phyloP scores from a whole-genome alignment of 1,140 invertebrate species.

The Nephotettix cincticeps region DNA sequence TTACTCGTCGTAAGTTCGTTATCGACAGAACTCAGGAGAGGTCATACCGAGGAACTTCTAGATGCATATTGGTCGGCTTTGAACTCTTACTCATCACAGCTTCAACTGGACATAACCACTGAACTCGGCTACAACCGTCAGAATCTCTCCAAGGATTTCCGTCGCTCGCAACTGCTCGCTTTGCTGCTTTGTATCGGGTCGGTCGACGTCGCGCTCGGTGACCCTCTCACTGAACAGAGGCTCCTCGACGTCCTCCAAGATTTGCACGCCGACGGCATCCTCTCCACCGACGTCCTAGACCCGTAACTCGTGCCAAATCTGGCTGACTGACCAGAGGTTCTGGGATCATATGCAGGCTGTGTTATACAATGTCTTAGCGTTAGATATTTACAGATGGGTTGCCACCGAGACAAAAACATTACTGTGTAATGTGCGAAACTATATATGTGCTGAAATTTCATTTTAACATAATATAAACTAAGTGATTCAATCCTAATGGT shows the following conservation, averaged over 20 bases:
- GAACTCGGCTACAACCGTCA: conserved; percentile 55
- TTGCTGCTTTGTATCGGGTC: conserved; percentile 75
- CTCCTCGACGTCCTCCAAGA: conserved; percentile 60
- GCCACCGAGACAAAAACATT: neutral
- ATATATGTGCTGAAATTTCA: neutral
- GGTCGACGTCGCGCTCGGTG: conserved; percentile 69
- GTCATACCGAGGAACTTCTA: conserved; percentile 59
- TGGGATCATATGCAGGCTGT: conserved; percentile 14
- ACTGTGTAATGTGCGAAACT: neutral
- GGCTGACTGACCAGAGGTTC: conserved; percentile 3
- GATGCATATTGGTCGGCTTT: conserved; percentile 68
- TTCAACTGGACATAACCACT: conserved; percentile 60
- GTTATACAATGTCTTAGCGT: conserved; percentile 9
- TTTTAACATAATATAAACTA: neutral
- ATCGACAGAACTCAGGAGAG: conserved; percentile 64
- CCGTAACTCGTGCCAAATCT: conserved; percentile 30
- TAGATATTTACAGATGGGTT: neutral
- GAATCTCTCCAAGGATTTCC: conserved; percentile 63
- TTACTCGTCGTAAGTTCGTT: conserved; percentile 75
- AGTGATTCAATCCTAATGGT: too few relatives aligned
- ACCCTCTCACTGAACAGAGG: conserved; percentile 67
- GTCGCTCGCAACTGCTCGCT: conserved; percentile 68
- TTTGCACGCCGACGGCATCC: conserved; percentile 57
- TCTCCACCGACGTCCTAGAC: conserved; percentile 41
- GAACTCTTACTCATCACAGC: conserved; percentile 51